A percentile compares a stretch with the other conserved stretches of the same genome.
Evolutionary conservation across 2,888 invertebrate genomes (phyloP).

Genomic region (Chrysina gloriosa): DNA sequence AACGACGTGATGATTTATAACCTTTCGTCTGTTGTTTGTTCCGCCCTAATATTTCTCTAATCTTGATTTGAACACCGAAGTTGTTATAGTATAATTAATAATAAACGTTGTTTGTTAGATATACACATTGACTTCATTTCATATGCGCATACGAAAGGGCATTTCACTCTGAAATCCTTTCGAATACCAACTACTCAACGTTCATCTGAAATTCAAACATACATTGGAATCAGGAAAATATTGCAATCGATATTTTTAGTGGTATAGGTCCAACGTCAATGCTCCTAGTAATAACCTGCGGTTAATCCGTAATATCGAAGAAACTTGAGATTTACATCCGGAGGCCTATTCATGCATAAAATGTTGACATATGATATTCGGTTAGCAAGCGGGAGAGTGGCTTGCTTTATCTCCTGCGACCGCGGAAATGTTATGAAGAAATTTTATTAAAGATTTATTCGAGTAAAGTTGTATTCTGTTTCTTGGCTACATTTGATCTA

Average conservation of each 20-base stretch:
- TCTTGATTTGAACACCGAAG: not conserved
- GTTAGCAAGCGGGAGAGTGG: no score
- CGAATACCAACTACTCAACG: not conserved
- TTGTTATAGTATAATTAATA: not conserved
- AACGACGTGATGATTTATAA: no score
- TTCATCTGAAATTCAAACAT: slow-evolving; percentile 24
- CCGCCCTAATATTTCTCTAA: not conserved
- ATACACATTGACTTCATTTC: not conserved
- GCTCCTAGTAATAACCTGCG: not conserved
- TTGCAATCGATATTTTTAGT: slow-evolving; percentile 21
- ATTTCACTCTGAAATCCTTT: not conserved
- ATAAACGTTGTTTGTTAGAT: not conserved
- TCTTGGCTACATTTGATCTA: no score
- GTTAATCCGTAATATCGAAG: not conserved
- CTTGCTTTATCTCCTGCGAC: no score
- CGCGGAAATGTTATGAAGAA: no score
- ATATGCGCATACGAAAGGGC: not conserved
- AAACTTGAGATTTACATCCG: not conserved
- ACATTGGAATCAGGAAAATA: not conserved
- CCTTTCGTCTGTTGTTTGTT: not conserved
- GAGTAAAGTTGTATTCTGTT: no score
- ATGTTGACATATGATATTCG: not conserved
- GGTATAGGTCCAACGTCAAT: not conserved
- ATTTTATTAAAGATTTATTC: no score
- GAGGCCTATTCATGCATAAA: not conserved